Conservation (phyloP, 2,113 vertebrate species). For the Aspiorhynchus laticeps region DNA sequence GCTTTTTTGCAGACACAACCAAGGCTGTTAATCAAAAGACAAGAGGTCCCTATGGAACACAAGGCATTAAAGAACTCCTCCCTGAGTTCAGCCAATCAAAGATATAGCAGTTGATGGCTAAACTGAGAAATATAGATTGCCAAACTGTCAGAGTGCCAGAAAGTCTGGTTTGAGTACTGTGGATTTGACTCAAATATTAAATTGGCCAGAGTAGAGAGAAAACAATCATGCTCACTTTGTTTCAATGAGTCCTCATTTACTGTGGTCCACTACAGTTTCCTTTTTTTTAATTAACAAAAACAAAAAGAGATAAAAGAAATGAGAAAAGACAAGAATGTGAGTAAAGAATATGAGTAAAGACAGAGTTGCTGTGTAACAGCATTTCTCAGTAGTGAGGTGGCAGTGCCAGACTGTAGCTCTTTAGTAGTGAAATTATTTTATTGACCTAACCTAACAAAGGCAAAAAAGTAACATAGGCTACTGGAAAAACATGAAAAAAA, state of each 20-base stretch:
- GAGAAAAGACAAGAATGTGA: no score
- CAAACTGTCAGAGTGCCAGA: constrained; percentile 11
- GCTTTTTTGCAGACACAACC: constrained; percentile 5
- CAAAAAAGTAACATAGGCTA: not conserved
- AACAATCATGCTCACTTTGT: not conserved
- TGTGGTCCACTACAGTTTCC: not conserved
- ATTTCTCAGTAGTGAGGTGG: not conserved
- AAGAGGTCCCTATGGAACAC: not conserved
- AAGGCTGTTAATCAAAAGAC: constrained; percentile 23
- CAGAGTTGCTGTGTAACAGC: not conserved
- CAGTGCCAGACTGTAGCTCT: not conserved
- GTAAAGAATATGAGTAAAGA: not conserved
- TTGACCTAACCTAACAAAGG: not conserved
- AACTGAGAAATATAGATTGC: not conserved
- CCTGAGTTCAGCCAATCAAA: constrained; percentile 10
- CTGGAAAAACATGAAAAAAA: not conserved
- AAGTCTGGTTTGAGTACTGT: not conserved
- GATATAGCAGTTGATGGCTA: not conserved
- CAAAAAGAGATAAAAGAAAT: not conserved
- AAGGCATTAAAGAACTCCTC: constrained; percentile 7
- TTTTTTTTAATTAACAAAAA: not conserved
- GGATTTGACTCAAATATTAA: not conserved
- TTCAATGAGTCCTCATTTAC: not conserved
- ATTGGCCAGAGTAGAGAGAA: not conserved
- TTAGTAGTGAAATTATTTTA: not conserved